Base-by-base conservation (phyloP, 2,888 invertebrate genomes). In the Sialis lutaria region DNA sequence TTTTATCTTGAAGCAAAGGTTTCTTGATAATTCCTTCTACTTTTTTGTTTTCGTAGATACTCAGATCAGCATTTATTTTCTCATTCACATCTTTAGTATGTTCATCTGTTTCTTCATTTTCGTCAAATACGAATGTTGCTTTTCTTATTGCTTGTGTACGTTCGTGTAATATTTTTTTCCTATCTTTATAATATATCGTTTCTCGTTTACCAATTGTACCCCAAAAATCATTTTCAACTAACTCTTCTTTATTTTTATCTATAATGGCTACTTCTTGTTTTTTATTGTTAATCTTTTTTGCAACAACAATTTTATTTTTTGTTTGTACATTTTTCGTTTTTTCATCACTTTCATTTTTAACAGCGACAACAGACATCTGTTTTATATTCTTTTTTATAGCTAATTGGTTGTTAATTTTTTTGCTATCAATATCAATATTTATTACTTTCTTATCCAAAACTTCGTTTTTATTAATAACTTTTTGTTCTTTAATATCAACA, bases 171-270 rank as follows among this genome's bases (percentile, higher is more conserved):
- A 65, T 60, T 60, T 74, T 67, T 56, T 71, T 74, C 50, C 77
- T 68, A 55, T 73, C 70, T 46, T 64, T 63, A 57, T 75, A 69
- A 56, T 77, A 75, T 40, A 77, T 63, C n/a, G 77, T 76, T 62
- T 79, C 79, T 50, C 79, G 64, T 53, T 74, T 71, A 5, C 75
- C 79, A 50, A 79, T 75, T 63, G 69, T 70, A 31, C 72, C 70
- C 79, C 79, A 79, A 64, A 79, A 79, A 57, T 79, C 75, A 8
- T 67, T 68, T 50, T 65, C 65, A 2, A 69, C 69, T 46, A 48
- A 42, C 30, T 54, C 55, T 35, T 56, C 54, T 6, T 44, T 13
- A 33, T 22, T 39, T n/a, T 45, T 32, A 40, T 49, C 47, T 45
- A 45, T 47, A 40, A 40, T 51, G 50, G 48, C 51, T 55, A 41